Percentiles rank a stretch among this genome's conserved stretches.
Evolutionary conservation across 1,140 invertebrate genomes (phyloP).

Genomic region (Scaptomyza pallida): DNA sequence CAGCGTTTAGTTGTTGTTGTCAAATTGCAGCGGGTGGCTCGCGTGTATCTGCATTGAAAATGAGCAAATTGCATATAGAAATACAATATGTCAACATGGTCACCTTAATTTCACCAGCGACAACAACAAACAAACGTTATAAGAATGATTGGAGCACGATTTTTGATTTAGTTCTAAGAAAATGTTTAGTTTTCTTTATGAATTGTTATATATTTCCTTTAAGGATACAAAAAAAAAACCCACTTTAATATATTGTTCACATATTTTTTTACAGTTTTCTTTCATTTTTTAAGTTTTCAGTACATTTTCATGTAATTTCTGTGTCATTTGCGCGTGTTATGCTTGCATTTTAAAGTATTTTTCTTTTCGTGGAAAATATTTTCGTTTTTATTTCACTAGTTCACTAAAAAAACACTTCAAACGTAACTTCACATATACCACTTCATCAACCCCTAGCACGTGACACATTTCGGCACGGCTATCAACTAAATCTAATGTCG

Average conservation of each 20-base stretch:
- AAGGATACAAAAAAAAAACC: too few relatives aligned
- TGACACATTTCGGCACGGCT: not conserved
- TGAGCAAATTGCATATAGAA: slow-evolving; percentile 10
- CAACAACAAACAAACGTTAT: not conserved
- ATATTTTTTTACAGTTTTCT: too few relatives aligned
- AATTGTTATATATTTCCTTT: too few relatives aligned
- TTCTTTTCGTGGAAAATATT: too few relatives aligned
- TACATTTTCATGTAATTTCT: too few relatives aligned
- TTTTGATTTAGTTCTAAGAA: too few relatives aligned
- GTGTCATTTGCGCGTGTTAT: too few relatives aligned
- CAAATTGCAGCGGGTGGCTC: slow-evolving; percentile 13
- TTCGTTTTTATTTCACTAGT: not conserved
- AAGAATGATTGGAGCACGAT: not conserved
- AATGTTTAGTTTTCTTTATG: too few relatives aligned
- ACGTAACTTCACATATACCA: not conserved
- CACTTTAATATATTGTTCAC: too few relatives aligned
- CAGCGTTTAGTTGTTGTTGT: slow-evolving; percentile 1
- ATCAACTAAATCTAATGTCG: not conserved
- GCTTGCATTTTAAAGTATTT: too few relatives aligned
- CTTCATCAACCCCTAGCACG: not conserved
- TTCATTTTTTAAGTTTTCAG: too few relatives aligned
- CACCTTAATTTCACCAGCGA: slow-evolving; percentile 22
- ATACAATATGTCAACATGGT: slow-evolving; percentile 18
- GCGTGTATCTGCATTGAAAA: slow-evolving; percentile 40
- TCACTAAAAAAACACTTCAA: too few relatives aligned